Evolutionary conservation across 1,140 invertebrate species (phyloP).

Genomic region (Papilio helenus): DNA sequence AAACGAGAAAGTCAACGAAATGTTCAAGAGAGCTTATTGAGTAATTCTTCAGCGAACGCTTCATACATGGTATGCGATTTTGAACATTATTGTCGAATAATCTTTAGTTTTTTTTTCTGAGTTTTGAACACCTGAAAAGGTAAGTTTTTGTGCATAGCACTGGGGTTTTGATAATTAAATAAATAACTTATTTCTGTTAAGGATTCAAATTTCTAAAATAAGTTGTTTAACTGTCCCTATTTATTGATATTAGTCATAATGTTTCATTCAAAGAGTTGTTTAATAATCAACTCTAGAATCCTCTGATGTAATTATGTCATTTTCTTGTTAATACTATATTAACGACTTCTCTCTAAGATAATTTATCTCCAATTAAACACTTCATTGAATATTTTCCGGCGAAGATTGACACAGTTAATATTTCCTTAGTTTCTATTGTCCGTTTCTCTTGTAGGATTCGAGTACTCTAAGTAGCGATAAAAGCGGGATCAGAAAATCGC

Average conservation of each 20-base stretch:
- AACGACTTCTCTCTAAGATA: neutral
- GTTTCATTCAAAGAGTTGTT: neutral
- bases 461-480: constrained; percentile 35
- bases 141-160: neutral
- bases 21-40: constrained; percentile 41
- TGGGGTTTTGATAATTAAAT: neutral
- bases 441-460: constrained; percentile 45
- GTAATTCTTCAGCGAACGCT: constrained; percentile 47
- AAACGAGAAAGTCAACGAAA: constrained; percentile 44
- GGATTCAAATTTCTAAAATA: neutral
- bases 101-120: neutral
- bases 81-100: neutral
- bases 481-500: constrained; percentile 32
- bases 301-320: neutral
- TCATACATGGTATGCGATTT: constrained; percentile 56
- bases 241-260: neutral
- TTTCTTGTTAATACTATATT: neutral
- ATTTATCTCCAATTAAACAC: neutral
- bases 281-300: neutral
- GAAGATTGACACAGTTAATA: neutral
- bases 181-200: neutral
- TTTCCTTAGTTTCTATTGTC: constrained; percentile 23
- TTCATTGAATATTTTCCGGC: neutral
- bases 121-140: neutral
- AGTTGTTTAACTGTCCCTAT: neutral